phyloP scores from a whole-genome alignment of 2,888 invertebrate species.

The Eucriotettix oculatus region DNA sequence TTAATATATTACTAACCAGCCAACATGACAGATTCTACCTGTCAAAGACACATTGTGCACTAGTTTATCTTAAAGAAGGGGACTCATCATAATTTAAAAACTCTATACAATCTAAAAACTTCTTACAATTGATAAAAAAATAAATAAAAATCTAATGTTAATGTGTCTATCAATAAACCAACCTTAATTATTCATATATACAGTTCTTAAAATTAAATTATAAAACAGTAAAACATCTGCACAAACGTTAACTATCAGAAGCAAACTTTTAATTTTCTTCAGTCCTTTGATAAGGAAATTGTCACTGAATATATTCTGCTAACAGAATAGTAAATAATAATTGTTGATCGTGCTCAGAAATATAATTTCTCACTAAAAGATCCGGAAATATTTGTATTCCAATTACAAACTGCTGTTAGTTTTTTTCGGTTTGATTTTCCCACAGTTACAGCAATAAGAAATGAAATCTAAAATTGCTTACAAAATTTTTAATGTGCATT shows the following conservation, averaged over 20 bases:
- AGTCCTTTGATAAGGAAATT: too few species aligned
- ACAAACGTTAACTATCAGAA: not conserved
- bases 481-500: not conserved
- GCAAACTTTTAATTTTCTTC: too few species aligned
- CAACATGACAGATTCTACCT: not conserved
- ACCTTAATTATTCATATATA: not conserved
- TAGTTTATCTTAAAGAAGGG: not conserved
- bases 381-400: not conserved
- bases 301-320: too few species aligned
- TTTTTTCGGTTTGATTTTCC: not conserved
- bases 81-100: not conserved
- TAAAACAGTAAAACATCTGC: not conserved
- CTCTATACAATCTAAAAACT: not conserved
- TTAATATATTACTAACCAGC: not conserved
- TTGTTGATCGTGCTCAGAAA: not conserved
- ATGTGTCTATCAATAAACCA: not conserved
- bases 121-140: not conserved
- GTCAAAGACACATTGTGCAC: not conserved
- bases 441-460: not conserved
- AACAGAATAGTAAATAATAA: too few species aligned
- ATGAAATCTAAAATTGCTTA: not conserved
- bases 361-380: not conserved
- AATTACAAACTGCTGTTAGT: not conserved
- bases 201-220: not conserved
- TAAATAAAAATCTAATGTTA: not conserved